Conservation (phyloP, 2,113 vertebrate species). For the Callopanchax toddi region DNA sequence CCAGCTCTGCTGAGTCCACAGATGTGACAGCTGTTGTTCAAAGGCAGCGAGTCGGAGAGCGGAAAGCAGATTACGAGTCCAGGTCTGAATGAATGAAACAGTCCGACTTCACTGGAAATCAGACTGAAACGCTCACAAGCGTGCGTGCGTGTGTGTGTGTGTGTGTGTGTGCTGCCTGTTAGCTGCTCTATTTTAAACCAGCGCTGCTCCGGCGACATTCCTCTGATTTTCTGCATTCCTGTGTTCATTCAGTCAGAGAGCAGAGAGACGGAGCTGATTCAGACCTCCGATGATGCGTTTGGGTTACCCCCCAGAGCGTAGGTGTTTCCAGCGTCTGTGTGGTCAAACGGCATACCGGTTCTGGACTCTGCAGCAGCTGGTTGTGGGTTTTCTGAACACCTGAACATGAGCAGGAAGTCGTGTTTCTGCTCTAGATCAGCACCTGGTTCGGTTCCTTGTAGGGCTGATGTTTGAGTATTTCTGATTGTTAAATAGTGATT, state of each 20-base stretch:
- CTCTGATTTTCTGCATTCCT: slow-evolving; percentile 70
- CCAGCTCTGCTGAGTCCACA: slow-evolving; percentile 21
- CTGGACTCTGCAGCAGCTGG: too few relatives aligned
- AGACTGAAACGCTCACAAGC: neutral
- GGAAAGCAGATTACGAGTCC: slow-evolving; percentile 29
- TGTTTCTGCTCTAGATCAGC: too few relatives aligned
- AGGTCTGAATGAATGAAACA: neutral
- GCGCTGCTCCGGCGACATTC: slow-evolving; percentile 60
- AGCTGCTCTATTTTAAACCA: slow-evolving; percentile 58
- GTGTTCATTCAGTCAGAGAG: slow-evolving; percentile 48
- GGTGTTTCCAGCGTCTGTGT: slow-evolving; percentile 22
- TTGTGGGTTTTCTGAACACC: too few relatives aligned
- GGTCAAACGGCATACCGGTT: too few relatives aligned
- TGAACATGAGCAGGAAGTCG: too few relatives aligned
- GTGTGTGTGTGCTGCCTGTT: too few relatives aligned
- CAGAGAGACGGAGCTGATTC: slow-evolving; percentile 26
- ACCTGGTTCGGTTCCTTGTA: too few relatives aligned
- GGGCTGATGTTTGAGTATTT: too few relatives aligned
- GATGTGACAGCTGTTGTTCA: slow-evolving; percentile 26
- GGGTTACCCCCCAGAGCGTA: slow-evolving; percentile 5
- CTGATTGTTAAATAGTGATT: too few relatives aligned
- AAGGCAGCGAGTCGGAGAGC: slow-evolving; percentile 3
- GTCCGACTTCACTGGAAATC: neutral
- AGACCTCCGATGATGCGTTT: slow-evolving; percentile 21
- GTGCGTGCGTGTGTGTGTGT: slow-evolving; percentile 28